These are phyloP conservation scores for Drosophila mercatorum DNA, from an alignment of 2,888 invertebrate genomes.

Conservation along the genomic window DNA sequence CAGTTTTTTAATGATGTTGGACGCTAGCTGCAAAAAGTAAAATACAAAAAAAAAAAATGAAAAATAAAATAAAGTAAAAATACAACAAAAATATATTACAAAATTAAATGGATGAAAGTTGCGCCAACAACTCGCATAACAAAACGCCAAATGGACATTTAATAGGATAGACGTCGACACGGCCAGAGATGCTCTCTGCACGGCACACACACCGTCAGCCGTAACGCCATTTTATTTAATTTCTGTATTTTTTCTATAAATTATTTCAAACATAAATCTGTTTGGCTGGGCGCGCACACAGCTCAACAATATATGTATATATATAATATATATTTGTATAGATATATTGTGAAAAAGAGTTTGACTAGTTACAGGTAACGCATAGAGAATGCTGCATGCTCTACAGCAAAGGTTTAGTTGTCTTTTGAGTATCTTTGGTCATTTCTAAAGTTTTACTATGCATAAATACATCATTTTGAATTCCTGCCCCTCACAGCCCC, in stretches of 20 bases:
- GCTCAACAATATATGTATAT: background rate
- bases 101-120: constrained; percentile 77
- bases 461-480: too few species aligned
- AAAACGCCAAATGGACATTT: constrained; percentile 76
- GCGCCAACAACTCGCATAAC: constrained; percentile 71
- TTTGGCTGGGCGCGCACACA: constrained; percentile 37
- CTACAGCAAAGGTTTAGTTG: constrained; percentile 1
- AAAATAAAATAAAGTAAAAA: constrained; percentile 13
- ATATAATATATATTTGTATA: background rate
- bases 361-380: constrained; percentile 11
- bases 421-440: background rate
- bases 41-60: constrained; percentile 1
- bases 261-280: constrained; percentile 75
- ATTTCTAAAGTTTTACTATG: background rate
- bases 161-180: constrained; percentile 74
- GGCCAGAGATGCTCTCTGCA: constrained; percentile 11
- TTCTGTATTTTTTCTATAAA: constrained; percentile 73
- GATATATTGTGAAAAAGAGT: constrained; percentile 29
- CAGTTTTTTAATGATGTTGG: constrained; percentile 79
- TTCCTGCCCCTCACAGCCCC: too few species aligned
- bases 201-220: constrained; percentile 18
- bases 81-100: constrained; percentile 31
- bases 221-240: constrained; percentile 76
- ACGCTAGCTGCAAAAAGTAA: constrained; percentile 44
- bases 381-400: constrained; percentile 5